Evolutionary conservation across 2,797 vertebrate genomes (phyloP).

Genomic region (Denticeps clupeoides): DNA sequence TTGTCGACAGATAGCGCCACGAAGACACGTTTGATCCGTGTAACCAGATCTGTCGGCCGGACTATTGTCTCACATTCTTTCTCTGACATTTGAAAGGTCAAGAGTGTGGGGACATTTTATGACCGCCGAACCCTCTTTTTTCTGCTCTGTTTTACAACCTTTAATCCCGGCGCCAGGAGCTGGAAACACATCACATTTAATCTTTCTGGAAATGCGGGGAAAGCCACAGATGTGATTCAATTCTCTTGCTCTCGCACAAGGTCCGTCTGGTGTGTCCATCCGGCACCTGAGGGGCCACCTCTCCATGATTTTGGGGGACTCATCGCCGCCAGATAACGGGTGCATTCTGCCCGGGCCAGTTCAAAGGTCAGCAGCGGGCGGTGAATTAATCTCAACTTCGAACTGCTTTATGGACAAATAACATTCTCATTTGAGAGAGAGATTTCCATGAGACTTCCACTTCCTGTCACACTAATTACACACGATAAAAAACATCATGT

Average conservation of each 20-base stretch:
- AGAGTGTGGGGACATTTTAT: slow-evolving; percentile 68
- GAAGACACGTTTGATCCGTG: slow-evolving; percentile 58
- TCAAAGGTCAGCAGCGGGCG: neutral
- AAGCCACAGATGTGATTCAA: too few relatives aligned
- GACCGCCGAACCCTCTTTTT: slow-evolving; percentile 58
- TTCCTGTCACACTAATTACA: too few relatives aligned
- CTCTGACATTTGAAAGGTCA: slow-evolving; percentile 71
- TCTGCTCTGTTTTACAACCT: slow-evolving; percentile 41
- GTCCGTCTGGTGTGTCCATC: too few relatives aligned
- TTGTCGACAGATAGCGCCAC: slow-evolving; percentile 42
- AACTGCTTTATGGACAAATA: neutral
- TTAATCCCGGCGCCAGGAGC: slow-evolving; percentile 59
- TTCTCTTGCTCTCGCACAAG: too few relatives aligned
- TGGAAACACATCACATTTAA: slow-evolving; percentile 58
- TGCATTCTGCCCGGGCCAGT: too few relatives aligned
- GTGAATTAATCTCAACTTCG: neutral
- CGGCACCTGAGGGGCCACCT: too few relatives aligned
- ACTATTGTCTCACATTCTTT: slow-evolving; percentile 57
- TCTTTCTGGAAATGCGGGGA: slow-evolving; percentile 41
- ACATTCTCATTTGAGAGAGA: too few relatives aligned
- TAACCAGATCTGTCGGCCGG: slow-evolving; percentile 57
- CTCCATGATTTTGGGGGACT: too few relatives aligned
- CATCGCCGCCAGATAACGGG: too few relatives aligned
- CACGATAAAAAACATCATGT: too few relatives aligned
- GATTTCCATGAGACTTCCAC: too few relatives aligned